Conservation (phyloP, 2,113 vertebrate genomes). For the Brachyhypopomus occidentalis region DNA sequence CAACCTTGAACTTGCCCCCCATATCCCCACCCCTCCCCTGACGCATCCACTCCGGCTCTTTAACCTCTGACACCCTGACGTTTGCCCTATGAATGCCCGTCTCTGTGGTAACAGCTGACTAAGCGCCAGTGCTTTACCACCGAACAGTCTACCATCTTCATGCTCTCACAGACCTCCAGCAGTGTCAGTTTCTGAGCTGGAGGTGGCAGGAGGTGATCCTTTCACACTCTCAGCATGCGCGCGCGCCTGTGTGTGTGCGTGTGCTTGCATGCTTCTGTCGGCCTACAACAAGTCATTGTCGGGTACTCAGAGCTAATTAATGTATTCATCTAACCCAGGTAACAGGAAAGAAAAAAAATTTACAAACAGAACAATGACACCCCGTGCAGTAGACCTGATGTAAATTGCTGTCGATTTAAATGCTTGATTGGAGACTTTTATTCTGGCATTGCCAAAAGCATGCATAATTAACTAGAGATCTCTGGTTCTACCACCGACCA, state of each 20-base stretch:
- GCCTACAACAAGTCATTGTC: conserved; percentile 29
- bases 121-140: conserved; percentile 92
- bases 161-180: conserved; percentile 99
- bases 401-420: neutral
- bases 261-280: neutral
- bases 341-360: neutral
- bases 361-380: neutral
- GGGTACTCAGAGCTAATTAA: conserved; percentile 1
- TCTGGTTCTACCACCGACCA: neutral
- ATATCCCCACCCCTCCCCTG: conserved; percentile 15
- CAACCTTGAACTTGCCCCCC: conserved; percentile 32
- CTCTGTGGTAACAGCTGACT: conserved; percentile 77
- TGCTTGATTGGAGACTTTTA: conserved; percentile 13
- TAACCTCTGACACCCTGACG: conserved; percentile 66
- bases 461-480: conserved; percentile 17
- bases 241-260: conserved; percentile 24
- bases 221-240: conserved; percentile 66
- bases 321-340: neutral
- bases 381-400: neutral
- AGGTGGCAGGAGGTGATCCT: conserved; percentile 86
- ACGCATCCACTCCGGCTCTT: conserved; percentile 9
- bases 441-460: neutral
- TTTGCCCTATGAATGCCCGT: conserved; percentile 58
- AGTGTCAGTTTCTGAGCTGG: conserved; percentile 94
- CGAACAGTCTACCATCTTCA: conserved; percentile 99